phyloP scores from a whole-genome alignment of 2,888 invertebrate genomes.

The Heteromyza rotundicornis region DNA sequence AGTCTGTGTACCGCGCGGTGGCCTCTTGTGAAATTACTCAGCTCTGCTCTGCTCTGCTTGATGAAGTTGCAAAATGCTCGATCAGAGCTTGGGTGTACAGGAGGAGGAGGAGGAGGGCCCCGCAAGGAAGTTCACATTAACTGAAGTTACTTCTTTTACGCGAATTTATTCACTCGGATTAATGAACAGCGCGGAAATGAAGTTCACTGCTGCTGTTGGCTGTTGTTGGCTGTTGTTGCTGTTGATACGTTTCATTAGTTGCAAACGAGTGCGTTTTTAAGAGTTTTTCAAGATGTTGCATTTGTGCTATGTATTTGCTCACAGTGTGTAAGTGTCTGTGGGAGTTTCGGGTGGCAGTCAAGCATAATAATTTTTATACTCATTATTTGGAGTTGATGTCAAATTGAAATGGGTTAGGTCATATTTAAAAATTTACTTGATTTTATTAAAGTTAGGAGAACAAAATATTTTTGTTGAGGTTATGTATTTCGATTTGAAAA shows the following conservation, averaged over 20 bases:
- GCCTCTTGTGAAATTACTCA: conserved; percentile 8
- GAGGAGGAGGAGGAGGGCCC: not conserved
- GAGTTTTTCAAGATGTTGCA: conserved; percentile 31
- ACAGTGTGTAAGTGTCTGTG: too few species aligned
- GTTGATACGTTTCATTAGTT: conserved; percentile 59
- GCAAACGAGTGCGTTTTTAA: conserved; percentile 54
- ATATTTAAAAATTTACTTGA: too few species aligned
- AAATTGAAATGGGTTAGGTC: too few species aligned
- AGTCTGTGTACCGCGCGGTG: too few species aligned
- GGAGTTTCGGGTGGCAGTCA: too few species aligned
- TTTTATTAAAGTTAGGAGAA: too few species aligned
- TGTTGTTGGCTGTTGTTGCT: conserved; percentile 39
- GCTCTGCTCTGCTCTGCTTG: too few species aligned
- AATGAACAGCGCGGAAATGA: conserved; percentile 46
- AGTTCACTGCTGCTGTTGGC: conserved; percentile 22
- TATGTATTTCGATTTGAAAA: too few species aligned
- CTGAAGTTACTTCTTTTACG: conserved; percentile 53
- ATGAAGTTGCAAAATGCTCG: conserved; percentile 55
- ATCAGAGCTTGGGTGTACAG: not conserved
- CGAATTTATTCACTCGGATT: conserved; percentile 58
- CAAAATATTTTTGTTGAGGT: too few species aligned
- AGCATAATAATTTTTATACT: too few species aligned
- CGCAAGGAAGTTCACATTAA: not conserved
- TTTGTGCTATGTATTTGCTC: too few species aligned
- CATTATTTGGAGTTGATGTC: too few species aligned